Evolutionary conservation across 2,888 invertebrate genomes (phyloP), one percentile per base, ranked within the genome.

Genomic region (Ichneumoninae sp.): DNA sequence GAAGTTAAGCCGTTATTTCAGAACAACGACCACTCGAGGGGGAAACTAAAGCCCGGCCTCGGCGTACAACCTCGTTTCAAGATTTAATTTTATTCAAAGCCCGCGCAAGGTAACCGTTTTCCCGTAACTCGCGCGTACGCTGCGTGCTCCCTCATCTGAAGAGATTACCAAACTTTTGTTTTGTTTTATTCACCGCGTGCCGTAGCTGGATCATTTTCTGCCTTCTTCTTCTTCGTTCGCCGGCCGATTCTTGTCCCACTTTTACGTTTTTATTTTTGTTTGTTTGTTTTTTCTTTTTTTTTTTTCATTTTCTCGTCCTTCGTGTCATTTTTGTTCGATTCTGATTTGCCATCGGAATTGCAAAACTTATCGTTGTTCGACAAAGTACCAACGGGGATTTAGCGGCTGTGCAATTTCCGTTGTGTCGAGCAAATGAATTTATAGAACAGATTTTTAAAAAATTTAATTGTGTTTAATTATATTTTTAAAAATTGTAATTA

Each of bases 91-190:
- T 75, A 75, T 52, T 52, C 69, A 52, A 70, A 79, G 26, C 50
- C 65, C 47, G 44, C 3, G 7, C 50, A 19, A 22, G 65, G 33
- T 40, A 78, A 66, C 78, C 57, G 66, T 33, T 71, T 77, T 13
- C 62, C 79, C 40, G 69, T 33, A 80, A 80, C 66, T 75, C 47
- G 50, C 40, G 33, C 60, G 65, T 50, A 40, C 69, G 60, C 26
- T 50, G 76, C 36, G 26, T 26, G 57, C 26, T 80, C 62, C 57
- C 66, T 77, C 65, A 75, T 82, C 75, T 66, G 66, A 69, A 69
- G 47, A 81, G 81, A 84, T 84, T 84, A 84, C 70, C 77, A 40
- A 81, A 76, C 71, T 84, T 84, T 69, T 36, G 52, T 47, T 40
- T 40, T 40, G 68, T 81, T 81, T 84, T 47, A 57, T 36, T 44